Conservation (phyloP, 1,140 invertebrate genomes). For the Sycobia sp. region DNA sequence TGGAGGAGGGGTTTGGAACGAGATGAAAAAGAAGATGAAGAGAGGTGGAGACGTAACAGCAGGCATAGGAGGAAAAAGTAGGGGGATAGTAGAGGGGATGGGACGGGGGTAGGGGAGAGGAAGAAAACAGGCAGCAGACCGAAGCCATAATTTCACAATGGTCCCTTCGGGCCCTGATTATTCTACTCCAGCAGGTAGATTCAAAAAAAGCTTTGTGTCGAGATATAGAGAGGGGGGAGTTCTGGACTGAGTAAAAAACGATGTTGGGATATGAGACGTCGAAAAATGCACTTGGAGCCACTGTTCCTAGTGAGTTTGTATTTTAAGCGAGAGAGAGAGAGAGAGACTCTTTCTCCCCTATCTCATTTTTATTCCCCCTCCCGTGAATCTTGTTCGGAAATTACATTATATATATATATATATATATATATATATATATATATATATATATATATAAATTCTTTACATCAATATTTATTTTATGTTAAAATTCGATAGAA, state of each 20-base stretch:
- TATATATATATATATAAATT: no score
- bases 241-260: conserved; percentile 14
- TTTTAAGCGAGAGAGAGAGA: no score
- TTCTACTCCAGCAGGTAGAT: conserved; percentile 34
- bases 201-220: conserved; percentile 28
- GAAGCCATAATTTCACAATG: conserved; percentile 33
- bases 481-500: no score
- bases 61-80: conserved; percentile 4
- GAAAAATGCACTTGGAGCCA: conserved; percentile 8
- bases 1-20: neutral
- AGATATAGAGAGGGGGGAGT: no score
- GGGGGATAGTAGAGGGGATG: no score
- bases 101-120: no score
- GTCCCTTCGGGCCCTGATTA: conserved; percentile 28
- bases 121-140: conserved; percentile 16
- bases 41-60: conserved; percentile 31
- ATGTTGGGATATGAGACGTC: conserved; percentile 9
- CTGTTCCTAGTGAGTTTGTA: conserved; percentile 3
- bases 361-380: neutral
- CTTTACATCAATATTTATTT: no score
- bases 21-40: neutral
- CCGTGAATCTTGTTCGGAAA: conserved; percentile 5
- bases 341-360: neutral
- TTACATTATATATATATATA: no score
- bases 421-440: no score